phyloP scores from a whole-genome alignment of 2,113 vertebrate species.

The Microcebus lehilahytsara region DNA sequence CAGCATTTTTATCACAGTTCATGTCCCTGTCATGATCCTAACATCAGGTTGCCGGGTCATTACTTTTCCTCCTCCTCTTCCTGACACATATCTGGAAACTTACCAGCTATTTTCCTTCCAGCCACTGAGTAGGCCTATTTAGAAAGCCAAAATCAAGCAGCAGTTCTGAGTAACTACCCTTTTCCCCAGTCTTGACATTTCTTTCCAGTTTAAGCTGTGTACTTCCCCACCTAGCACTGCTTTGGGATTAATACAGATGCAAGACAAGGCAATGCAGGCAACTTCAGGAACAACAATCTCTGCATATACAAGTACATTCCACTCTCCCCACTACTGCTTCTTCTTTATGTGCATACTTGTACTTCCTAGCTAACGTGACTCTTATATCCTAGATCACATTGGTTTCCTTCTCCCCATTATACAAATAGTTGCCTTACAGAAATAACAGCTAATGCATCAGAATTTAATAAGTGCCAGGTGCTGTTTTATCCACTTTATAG shows the following conservation, averaged over 20 bases:
- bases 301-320: no score
- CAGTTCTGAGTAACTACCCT: slow-evolving; percentile 63
- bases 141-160: slow-evolving; percentile 30
- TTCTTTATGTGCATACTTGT: background rate
- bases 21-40: slow-evolving; percentile 43
- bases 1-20: slow-evolving; percentile 32
- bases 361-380: background rate
- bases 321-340: background rate
- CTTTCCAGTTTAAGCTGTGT: background rate
- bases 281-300: background rate
- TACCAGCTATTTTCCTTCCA: slow-evolving; percentile 77
- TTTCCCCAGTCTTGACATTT: slow-evolving; percentile 47
- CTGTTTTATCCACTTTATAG: background rate
- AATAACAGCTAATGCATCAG: background rate
- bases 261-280: slow-evolving; percentile 23
- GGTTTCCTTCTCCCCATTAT: background rate
- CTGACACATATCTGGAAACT: slow-evolving; percentile 60
- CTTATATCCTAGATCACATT: background rate
- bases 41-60: slow-evolving; percentile 33
- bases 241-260: background rate
- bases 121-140: slow-evolving; percentile 67
- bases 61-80: slow-evolving; percentile 61
- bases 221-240: background rate
- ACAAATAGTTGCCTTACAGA: background rate
- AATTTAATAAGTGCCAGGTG: background rate